These are phyloP conservation scores for Drosophila novamexicana DNA, from an alignment of 1,140 invertebrate genomes.

Conservation along the genomic window DNA sequence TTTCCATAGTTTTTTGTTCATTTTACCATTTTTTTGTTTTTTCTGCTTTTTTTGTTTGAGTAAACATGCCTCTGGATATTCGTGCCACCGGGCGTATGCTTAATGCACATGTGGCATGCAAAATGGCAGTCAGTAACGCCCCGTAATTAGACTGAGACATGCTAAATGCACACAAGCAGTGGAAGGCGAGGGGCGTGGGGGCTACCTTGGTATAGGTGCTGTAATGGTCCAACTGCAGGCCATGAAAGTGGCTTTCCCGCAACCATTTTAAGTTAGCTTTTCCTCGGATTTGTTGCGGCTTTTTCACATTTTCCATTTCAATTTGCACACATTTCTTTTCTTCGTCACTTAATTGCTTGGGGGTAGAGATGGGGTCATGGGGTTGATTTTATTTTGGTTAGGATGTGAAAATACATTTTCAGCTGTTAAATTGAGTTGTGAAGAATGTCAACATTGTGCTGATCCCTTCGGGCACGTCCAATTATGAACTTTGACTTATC, in stretches of 20 bases:
- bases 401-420: slow-evolving; percentile 18
- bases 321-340: slow-evolving; percentile 53
- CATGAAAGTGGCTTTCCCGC: slow-evolving; percentile 31
- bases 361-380: not conserved
- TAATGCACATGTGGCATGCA: slow-evolving; percentile 73
- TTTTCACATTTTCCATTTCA: slow-evolving; percentile 60
- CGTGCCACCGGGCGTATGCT: slow-evolving; percentile 52
- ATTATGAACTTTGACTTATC: slow-evolving; percentile 81
- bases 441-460: slow-evolving; percentile 36
- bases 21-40: not conserved
- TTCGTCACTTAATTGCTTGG: slow-evolving; percentile 35
- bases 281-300: slow-evolving; percentile 45
- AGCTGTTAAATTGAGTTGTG: slow-evolving; percentile 33
- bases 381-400: slow-evolving; percentile 1
- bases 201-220: not conserved
- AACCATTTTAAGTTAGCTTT: slow-evolving; percentile 38
- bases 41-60: slow-evolving; percentile 30
- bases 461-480: slow-evolving; percentile 35
- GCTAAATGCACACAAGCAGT: slow-evolving; percentile 58
- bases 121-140: slow-evolving; percentile 76
- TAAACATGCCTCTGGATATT: slow-evolving; percentile 64
- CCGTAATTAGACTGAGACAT: slow-evolving; percentile 74
- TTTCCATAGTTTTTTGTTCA: slow-evolving; percentile 19
- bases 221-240: slow-evolving; percentile 63
- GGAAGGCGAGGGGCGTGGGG: not conserved